phyloP scores from a whole-genome alignment of 2,888 invertebrate species.

The Netelia virgata region DNA sequence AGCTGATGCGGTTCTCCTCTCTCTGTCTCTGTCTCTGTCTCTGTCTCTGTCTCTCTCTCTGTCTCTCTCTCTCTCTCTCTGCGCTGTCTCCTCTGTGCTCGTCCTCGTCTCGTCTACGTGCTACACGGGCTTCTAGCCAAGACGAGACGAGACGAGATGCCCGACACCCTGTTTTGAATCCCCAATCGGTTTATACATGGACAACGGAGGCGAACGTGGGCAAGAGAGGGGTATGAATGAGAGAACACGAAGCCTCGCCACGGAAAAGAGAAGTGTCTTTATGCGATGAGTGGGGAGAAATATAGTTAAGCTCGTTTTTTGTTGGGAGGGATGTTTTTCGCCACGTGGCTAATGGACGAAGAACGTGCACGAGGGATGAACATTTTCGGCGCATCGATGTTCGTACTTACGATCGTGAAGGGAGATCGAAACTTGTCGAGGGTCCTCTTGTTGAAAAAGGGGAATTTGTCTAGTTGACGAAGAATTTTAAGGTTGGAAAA shows the following conservation, averaged over 20 bases:
- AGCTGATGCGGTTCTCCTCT: not conserved
- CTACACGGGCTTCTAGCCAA: not conserved
- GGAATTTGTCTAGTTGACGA: not conserved
- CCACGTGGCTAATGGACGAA: no score
- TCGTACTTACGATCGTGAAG: not conserved
- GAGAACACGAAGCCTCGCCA: constrained; percentile 8
- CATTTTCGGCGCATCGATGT: no score
- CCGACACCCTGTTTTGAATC: constrained; percentile 68
- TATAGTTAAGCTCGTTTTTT: not conserved
- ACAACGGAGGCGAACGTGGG: constrained; percentile 24
- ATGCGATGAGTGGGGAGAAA: not conserved
- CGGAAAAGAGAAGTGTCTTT: constrained; percentile 8
- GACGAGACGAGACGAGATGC: constrained; percentile 49
- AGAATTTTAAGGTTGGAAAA: constrained; percentile 8
- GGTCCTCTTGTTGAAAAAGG: not conserved
- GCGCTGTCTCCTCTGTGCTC: not conserved
- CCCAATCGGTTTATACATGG: constrained; percentile 68
- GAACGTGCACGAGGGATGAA: no score
- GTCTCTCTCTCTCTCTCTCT: not conserved
- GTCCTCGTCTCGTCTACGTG: constrained; percentile 54
- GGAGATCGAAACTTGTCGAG: not conserved
- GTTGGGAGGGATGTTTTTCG: not conserved
- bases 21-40: not conserved
- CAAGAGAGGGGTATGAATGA: constrained; percentile 7
- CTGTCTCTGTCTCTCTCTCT: no score